Evolutionary conservation across 2,113 vertebrate genomes (phyloP).

Genomic region (Reinhardtius hippoglossoides): DNA sequence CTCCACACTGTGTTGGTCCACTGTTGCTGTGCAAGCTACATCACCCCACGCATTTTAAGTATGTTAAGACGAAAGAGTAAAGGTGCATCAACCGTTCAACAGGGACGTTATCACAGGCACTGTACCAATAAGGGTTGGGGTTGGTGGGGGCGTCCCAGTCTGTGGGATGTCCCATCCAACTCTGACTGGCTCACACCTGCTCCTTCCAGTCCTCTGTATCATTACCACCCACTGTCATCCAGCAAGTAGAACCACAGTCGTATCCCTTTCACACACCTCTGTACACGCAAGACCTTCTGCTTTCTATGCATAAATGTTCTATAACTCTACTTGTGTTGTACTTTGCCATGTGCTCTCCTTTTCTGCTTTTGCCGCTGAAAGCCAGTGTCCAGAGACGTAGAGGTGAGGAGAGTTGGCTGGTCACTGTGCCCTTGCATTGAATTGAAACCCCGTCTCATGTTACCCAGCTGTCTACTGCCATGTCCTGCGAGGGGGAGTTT

Average conservation of each 20-base stretch:
- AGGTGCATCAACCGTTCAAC: background rate
- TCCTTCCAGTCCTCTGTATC: slow-evolving; percentile 30
- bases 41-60: background rate
- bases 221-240: background rate
- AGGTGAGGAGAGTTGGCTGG: background rate
- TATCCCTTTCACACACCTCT: background rate
- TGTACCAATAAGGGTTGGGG: background rate
- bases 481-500: slow-evolving; percentile 45
- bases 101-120: background rate
- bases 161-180: slow-evolving; percentile 37
- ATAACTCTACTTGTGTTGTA: background rate
- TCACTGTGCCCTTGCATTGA: slow-evolving; percentile 49
- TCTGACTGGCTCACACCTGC: slow-evolving; percentile 64
- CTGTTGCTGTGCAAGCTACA: background rate
- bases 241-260: background rate
- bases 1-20: no score
- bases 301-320: background rate
- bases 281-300: background rate
- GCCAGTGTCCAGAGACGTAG: background rate
- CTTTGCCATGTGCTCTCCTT: background rate
- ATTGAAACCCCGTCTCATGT: slow-evolving; percentile 65
- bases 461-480: slow-evolving; percentile 77
- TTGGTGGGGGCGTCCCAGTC: slow-evolving; percentile 19
- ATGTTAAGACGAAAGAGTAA: background rate
- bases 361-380: background rate